These are phyloP conservation scores for Babylonia areolata DNA, from an alignment of 1,140 invertebrate genomes.

Conservation along the genomic window DNA sequence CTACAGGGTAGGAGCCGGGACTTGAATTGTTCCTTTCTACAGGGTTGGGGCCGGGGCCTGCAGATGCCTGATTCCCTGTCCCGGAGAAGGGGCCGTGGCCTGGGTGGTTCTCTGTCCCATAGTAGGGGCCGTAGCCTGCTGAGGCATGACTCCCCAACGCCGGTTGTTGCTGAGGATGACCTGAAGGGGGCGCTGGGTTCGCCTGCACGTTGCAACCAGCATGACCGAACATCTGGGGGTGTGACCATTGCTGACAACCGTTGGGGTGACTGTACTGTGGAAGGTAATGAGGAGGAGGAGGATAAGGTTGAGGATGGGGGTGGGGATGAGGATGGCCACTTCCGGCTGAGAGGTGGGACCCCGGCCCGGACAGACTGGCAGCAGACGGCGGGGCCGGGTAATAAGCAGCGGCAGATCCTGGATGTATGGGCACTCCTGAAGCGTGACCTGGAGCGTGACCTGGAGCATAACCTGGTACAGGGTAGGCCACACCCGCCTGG, in stretches of 20 bases:
- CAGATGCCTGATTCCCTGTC: not conserved
- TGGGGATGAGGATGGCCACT: not conserved
- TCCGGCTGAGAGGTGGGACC: not conserved
- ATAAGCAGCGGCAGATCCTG: not conserved
- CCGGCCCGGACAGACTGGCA: not conserved
- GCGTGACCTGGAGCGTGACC: not conserved
- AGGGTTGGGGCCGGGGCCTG: not conserved
- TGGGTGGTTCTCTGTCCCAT: too few relatives aligned
- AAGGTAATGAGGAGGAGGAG: not conserved
- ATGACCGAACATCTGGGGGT: not conserved
- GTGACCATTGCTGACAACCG: not conserved
- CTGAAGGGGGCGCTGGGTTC: not conserved
- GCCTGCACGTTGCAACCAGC: not conserved
- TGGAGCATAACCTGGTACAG: too few relatives aligned
- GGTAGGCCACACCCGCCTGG: too few relatives aligned
- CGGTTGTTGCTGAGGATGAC: not conserved
- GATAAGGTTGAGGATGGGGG: not conserved
- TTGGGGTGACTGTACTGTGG: not conserved
- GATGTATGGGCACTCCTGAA: not conserved
- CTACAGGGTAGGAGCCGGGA: not conserved
- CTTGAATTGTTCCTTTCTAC: not conserved
- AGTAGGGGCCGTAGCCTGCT: not conserved
- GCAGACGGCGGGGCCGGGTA: not conserved
- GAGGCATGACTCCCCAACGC: not conserved
- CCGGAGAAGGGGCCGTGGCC: not conserved